Evolutionary conservation across 2,113 vertebrate genomes (phyloP), one percentile per base, ranked within the genome.

Genomic region (Hydrochoerus hydrochaeris): DNA sequence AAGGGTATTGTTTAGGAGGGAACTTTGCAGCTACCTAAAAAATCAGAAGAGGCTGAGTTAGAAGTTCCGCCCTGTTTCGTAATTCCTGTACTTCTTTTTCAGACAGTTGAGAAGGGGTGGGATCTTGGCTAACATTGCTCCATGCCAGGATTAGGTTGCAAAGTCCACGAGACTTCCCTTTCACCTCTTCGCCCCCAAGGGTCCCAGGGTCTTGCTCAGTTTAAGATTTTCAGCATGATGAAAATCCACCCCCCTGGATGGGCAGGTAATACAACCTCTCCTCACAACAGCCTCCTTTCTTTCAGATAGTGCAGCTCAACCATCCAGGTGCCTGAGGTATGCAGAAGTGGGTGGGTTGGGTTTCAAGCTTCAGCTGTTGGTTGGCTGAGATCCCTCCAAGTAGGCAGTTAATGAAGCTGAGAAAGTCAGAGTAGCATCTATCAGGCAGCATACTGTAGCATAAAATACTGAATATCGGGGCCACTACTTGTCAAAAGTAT

Each of bases 361-460:
- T 98, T 98, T 98, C 96, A n/a, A 88, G 85, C 41, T 95, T 1
- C 35, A 91, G 54, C 19, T 63, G 26, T 28, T 73, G 91, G 90
- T 96, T 96, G 91, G 92, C 88, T 94, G 46, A 96, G 97, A 98
- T 98, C 97, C 97, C 91, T 98, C 88, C 95, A 97, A 95, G 95
- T 95, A 97, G 97, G 85, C 83, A 95, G 86, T 95, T 98, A 98
- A 98, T 98, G 98, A 98, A 98, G 97, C 92, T 0, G 60, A 97
- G 95, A 98, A 98, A 97, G 97, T 97, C 98, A 96, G 96, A 93
- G 95, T 88, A 94, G 97, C 60, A 89, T 97, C 96, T 93, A 96
- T 65, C 96, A 98, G 98, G 94, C 90, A 32, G 83, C 77, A 92
- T 57, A 63, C 94, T 89, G 91, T 90, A 90, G 97, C 98, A 97